Percentiles rank a stretch among this genome's conserved stretches.
Evolutionary conservation across 2,113 vertebrate genomes (phyloP).

Genomic region (Oryzias melastigma): DNA sequence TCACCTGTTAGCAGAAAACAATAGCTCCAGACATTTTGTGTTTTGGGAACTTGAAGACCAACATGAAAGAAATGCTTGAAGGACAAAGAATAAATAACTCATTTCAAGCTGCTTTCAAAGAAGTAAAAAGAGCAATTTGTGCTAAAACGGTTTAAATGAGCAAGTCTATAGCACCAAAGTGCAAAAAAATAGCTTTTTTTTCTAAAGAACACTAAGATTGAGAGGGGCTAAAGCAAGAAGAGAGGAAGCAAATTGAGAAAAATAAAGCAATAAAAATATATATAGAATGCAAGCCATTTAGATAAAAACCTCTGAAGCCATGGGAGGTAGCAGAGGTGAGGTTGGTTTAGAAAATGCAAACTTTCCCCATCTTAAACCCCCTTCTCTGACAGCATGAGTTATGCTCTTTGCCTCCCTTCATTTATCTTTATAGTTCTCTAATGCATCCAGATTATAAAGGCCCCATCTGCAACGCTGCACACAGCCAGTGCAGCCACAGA

Average conservation of each 20-base stretch:
- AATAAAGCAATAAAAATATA: slow-evolving; percentile 27
- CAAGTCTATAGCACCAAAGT: slow-evolving; percentile 53
- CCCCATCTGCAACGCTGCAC: slow-evolving; percentile 61
- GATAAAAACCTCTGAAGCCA: slow-evolving; percentile 51
- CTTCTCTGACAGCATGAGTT: slow-evolving; percentile 78
- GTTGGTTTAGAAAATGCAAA: slow-evolving; percentile 73
- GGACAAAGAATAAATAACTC: slow-evolving; percentile 52
- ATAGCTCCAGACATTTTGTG: slow-evolving; percentile 55
- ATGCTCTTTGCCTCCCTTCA: slow-evolving; percentile 70
- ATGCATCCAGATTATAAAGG: slow-evolving; percentile 77
- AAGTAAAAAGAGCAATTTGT: slow-evolving; percentile 64
- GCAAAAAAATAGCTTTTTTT: slow-evolving; percentile 26
- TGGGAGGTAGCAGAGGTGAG: slow-evolving; percentile 34
- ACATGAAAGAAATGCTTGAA: slow-evolving; percentile 60
- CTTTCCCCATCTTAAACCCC: slow-evolving; percentile 66
- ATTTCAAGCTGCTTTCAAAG: slow-evolving; percentile 61
- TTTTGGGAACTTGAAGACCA: slow-evolving; percentile 72
- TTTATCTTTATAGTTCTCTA: slow-evolving; percentile 79
- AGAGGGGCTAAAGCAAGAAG: slow-evolving; percentile 9
- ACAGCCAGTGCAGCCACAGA: slow-evolving; percentile 47
- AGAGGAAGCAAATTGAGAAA: slow-evolving; percentile 55
- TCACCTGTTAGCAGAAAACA: slow-evolving; percentile 48
- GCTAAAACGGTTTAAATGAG: slow-evolving; percentile 65
- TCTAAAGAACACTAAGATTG: background rate
- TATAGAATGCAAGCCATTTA: slow-evolving; percentile 16